These are phyloP conservation scores for Notoglanidium macrostoma DNA, from an alignment of 2,797 vertebrate species.

Conservation along the genomic window DNA sequence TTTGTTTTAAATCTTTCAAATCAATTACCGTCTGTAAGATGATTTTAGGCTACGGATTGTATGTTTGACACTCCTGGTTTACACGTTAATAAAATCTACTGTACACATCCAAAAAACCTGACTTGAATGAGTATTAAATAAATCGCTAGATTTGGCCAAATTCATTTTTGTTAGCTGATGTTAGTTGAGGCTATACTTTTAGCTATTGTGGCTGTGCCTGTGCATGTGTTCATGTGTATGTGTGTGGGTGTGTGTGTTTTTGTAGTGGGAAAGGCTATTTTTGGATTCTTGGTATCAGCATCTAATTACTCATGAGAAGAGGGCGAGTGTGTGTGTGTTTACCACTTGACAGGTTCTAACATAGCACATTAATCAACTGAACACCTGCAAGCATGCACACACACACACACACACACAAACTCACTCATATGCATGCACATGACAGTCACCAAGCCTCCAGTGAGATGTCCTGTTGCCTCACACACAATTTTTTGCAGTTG, in stretches of 20 bases:
- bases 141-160: neutral
- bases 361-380: conserved; percentile 56
- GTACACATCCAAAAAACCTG: too few relatives aligned
- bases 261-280: conserved; percentile 43
- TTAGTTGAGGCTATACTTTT: neutral
- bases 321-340: conserved; percentile 56
- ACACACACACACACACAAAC: conserved; percentile 2
- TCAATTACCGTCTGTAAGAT: neutral
- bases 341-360: conserved; percentile 56
- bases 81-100: too few relatives aligned
- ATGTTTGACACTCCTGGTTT: too few relatives aligned
- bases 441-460: conserved; percentile 4
- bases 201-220: neutral
- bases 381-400: conserved; percentile 47
- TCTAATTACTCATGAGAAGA: conserved; percentile 56
- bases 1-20: too few relatives aligned
- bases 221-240: neutral
- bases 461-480: conserved; percentile 18
- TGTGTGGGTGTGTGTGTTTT: conserved; percentile 28
- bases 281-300: conserved; percentile 53
- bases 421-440: neutral
- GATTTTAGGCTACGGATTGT: neutral
- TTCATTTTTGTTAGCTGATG: neutral
- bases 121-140: neutral
- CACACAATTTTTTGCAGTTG: conserved; percentile 35